Percentiles rank a stretch among this genome's conserved stretches.
Evolutionary conservation across 2,113 vertebrate genomes (phyloP).

Genomic region (Ifrita kowaldi): DNA sequence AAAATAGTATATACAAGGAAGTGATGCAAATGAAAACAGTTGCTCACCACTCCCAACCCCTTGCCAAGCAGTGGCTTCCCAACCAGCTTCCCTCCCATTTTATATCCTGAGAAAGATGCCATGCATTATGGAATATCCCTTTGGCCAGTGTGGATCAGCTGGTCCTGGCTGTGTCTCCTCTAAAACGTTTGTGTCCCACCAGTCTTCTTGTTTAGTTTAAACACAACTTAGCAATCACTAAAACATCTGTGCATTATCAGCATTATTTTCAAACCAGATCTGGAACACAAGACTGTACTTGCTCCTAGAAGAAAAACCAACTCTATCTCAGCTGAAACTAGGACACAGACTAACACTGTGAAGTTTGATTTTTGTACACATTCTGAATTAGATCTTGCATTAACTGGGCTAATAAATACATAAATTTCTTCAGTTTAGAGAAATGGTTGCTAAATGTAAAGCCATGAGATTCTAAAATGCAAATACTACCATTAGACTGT

Average conservation of each 20-base stretch:
- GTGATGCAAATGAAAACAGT: background rate
- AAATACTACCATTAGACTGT: background rate
- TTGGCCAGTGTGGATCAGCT: background rate
- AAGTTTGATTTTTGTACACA: background rate
- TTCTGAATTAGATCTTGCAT: background rate
- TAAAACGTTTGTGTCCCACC: background rate
- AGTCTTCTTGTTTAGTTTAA: background rate
- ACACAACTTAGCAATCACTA: background rate
- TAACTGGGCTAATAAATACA: background rate
- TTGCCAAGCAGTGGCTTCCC: background rate
- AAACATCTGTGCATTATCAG: background rate
- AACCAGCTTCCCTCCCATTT: background rate
- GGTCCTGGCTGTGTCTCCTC: background rate
- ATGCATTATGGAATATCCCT: background rate
- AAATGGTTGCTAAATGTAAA: background rate
- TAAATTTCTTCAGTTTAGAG: background rate
- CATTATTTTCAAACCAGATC: background rate
- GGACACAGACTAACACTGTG: background rate
- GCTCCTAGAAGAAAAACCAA: background rate
- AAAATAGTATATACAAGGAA: background rate
- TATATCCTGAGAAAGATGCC: background rate
- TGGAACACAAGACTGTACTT: background rate
- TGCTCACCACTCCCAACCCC: accelerated
- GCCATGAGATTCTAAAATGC: background rate
- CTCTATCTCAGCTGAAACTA: background rate